Conservation (phyloP, 2,113 vertebrate genomes). For the Thymallus thymallus region DNA sequence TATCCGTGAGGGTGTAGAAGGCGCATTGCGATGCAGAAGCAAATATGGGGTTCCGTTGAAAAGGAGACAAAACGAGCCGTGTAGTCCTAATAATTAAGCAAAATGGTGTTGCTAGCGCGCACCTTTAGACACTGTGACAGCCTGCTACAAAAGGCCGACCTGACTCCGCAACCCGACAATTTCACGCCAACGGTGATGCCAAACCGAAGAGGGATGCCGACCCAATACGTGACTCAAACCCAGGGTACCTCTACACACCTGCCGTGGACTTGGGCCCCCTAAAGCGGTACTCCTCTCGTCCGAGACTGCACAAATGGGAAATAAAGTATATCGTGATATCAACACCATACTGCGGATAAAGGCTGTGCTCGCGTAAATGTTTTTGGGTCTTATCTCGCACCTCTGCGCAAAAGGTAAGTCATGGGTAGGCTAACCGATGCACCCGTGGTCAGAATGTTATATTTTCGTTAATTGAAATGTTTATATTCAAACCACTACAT, state of each 20-base stretch:
- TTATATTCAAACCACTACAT: conserved; percentile 26
- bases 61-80: conserved; percentile 19
- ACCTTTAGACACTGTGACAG: conserved; percentile 17
- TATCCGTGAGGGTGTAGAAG: conserved; percentile 1
- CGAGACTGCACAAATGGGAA: conserved; percentile 59
- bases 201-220: conserved; percentile 29
- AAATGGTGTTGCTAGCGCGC: neutral
- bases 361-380: conserved; percentile 4
- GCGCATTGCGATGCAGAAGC: conserved; percentile 45
- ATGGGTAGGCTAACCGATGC: neutral
- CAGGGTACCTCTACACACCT: neutral
- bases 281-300: conserved; percentile 64
- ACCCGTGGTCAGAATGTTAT: neutral
- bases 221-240: conserved; percentile 47
- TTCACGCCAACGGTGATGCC: conserved; percentile 16
- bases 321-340: conserved; percentile 35
- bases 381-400: conserved; percentile 25
- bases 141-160: conserved; percentile 28
- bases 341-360: conserved; percentile 5
- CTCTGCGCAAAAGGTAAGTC: conserved; percentile 72
- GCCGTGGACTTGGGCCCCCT: conserved; percentile 6
- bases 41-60: conserved; percentile 6
- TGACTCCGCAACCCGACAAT: conserved; percentile 53
- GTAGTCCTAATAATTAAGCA: neutral
- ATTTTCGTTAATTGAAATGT: conserved; percentile 20